Conservation (phyloP, 2,888 invertebrate species). For the Rotaria macrura region DNA sequence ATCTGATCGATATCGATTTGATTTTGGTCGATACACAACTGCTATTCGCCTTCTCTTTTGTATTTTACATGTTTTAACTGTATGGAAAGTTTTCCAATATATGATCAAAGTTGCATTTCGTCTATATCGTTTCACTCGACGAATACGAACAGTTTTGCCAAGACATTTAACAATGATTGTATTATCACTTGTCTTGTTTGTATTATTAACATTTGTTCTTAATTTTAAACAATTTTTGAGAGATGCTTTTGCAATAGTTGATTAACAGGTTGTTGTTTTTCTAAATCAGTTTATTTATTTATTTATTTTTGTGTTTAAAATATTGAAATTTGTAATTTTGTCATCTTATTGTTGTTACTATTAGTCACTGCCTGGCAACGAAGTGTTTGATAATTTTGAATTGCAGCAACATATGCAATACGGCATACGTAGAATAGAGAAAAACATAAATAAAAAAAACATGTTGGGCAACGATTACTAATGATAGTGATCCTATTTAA, state of each 20-base stretch:
- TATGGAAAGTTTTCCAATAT: conserved; percentile 19
- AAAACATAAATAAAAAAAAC: too few relatives aligned
- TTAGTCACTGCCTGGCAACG: too few relatives aligned
- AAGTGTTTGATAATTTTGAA: too few relatives aligned
- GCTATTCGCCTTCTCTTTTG: not conserved
- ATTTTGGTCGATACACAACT: not conserved
- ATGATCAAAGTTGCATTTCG: not conserved
- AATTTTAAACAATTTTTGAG: conserved; percentile 12
- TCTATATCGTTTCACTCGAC: not conserved
- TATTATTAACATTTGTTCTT: conserved; percentile 5
- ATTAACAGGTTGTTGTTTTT: not conserved
- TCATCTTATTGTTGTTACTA: not conserved
- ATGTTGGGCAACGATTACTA: too few relatives aligned
- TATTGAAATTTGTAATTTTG: not conserved
- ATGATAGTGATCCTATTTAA: too few relatives aligned
- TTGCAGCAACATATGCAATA: too few relatives aligned
- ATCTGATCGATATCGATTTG: not conserved
- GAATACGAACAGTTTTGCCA: not conserved
- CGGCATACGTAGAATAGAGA: too few relatives aligned
- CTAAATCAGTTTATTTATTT: not conserved
- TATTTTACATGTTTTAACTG: conserved; percentile 3
- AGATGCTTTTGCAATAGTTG: not conserved
- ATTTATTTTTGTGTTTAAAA: not conserved
- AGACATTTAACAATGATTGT: not conserved
- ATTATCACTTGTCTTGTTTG: not conserved